These are phyloP conservation scores for Nansenia antarctica DNA, from an alignment of 2,113 vertebrate species.

Conservation along the genomic window DNA sequence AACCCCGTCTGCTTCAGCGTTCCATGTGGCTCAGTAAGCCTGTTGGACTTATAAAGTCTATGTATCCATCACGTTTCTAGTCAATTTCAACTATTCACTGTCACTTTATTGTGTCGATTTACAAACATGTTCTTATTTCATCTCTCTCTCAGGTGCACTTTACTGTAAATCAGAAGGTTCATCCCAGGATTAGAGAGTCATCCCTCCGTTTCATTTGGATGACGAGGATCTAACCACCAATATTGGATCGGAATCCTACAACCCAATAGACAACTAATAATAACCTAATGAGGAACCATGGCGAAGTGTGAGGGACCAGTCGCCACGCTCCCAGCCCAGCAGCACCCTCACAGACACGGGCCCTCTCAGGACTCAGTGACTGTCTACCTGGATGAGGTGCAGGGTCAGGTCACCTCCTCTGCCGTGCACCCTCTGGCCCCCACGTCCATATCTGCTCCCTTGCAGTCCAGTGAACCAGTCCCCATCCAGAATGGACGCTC, in stretches of 20 bases:
- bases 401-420: constrained; percentile 22
- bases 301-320: constrained; percentile 38
- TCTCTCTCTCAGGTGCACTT: neutral
- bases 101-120: neutral
- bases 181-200: neutral
- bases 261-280: neutral
- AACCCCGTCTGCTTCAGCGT: neutral
- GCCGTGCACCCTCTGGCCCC: neutral
- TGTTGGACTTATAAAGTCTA: too few relatives aligned
- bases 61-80: too few relatives aligned
- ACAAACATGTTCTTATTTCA: neutral
- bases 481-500: neutral
- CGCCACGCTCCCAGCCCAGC: constrained; percentile 19
- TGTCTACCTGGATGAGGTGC: constrained; percentile 25
- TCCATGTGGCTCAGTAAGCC: neutral
- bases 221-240: neutral
- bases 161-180: neutral
- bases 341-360: constrained; percentile 22
- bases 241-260: too few relatives aligned
- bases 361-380: constrained; percentile 22
- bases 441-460: constrained; percentile 50
- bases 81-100: neutral
- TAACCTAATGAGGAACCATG: neutral
- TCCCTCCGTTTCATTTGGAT: too few relatives aligned
- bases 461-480: neutral